Base-by-base conservation (phyloP, 2,797 vertebrate species). In the Chrosomus eos region DNA sequence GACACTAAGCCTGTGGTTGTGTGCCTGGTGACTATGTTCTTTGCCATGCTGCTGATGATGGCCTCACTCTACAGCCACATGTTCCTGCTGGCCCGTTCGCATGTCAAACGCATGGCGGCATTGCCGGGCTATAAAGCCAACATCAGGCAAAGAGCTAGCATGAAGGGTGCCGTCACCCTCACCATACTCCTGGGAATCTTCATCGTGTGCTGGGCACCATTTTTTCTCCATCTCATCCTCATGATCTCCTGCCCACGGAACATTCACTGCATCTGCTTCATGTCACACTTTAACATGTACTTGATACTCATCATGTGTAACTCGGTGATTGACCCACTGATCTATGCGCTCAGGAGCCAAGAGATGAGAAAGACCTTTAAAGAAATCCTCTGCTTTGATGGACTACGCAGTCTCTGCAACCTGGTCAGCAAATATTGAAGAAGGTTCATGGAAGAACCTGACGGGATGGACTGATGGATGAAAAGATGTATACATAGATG, bases 251-350 rank as follows among this genome's bases (percentile, higher is more conserved):
- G 98, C 62, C 98, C 98, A 1, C 93, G 95, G 73, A 99, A 98
- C 80, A 95, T 97, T 62, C 99, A 99, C 90, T 99, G 98, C 23
- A 93, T 97, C 48, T 99, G 97, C 84, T 99, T 99, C 90, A 99
- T 99, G 98, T 98, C 98, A 66, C 97, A 99, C 90, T 99, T 99
- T 89, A 98, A 99, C 94, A 92, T 99, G 91, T 99, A 99, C 88
- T 96, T 99, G 91, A 97, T 97, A 74, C 96, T 99, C 73, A 99
- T 99, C 88, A 99, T 99, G 98, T 99, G 97, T 66, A 99, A 99
- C 85, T 97, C 97, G 0, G 94, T 99, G 91, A 97, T 99, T 0
- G 97, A 99, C 89, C 98, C 98, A 0, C 96, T 99, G 9, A 99
- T 99, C 87, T 99, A 99, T 11, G 98, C 97, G n/a, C 96, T 99